Conservation (phyloP, 2,797 vertebrate genomes). For the Acanthopagrus latus region DNA sequence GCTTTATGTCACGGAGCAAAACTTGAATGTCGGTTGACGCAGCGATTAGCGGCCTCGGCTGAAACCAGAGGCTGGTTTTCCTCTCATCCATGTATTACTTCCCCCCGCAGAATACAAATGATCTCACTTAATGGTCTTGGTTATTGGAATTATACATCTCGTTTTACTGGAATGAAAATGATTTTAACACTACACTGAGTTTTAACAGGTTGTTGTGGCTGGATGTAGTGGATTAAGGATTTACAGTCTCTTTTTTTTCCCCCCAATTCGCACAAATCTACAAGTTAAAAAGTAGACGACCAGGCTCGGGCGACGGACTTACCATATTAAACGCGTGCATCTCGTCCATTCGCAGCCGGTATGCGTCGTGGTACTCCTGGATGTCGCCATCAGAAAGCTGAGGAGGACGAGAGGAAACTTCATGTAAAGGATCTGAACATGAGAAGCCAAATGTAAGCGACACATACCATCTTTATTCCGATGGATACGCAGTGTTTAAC, state of each 20-base stretch:
- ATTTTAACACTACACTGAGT: conserved; percentile 21
- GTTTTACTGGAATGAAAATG: conserved; percentile 37
- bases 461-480: conserved; percentile 5
- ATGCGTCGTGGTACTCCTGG: conserved; percentile 89
- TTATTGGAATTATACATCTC: conserved; percentile 30
- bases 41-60: conserved; percentile 59
- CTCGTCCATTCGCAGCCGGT: conserved; percentile 88
- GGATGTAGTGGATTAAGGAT: conserved; percentile 2
- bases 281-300: too few relatives aligned
- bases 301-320: conserved; percentile 49
- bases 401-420: conserved; percentile 50
- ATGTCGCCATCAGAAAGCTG: conserved; percentile 90
- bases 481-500: not conserved
- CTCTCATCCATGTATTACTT: conserved; percentile 38
- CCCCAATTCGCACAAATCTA: too few relatives aligned
- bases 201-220: conserved; percentile 24
- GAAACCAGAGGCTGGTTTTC: conserved; percentile 45
- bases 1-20: conserved; percentile 64
- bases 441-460: not conserved
- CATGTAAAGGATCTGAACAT: not conserved
- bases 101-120: conserved; percentile 39
- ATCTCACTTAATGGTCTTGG: conserved; percentile 49
- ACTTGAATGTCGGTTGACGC: conserved; percentile 51
- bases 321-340: conserved; percentile 98
- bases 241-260: not conserved